Base-by-base conservation (phyloP, 2,888 invertebrate species). In the Galerucella calmariensis region DNA sequence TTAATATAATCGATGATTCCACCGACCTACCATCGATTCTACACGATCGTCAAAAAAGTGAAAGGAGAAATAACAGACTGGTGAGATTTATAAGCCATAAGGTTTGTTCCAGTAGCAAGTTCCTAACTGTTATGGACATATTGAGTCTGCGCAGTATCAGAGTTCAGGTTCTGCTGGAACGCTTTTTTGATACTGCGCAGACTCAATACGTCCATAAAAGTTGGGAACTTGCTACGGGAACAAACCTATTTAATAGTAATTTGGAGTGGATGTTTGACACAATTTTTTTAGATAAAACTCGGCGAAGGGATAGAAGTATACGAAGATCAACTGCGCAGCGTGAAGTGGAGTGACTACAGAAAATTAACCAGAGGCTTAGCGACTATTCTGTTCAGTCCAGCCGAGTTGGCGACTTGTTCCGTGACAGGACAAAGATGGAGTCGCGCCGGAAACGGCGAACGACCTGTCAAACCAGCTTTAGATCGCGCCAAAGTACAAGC, bases 401-500 rank as follows among this genome's bases (percentile, higher is more conserved):
- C 92, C 78, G 93, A 93, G 86, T 87, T 93, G 84, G 93, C 93
- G 16, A 93, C 93, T 35, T 93, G 93, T 85, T 93, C 93, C 16
- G 93, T 93, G 69, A 93, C 93, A 67, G 93, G 93, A 58, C 93
- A 93, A 88, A 90, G 93, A 76, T 93, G 93, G 93, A 93, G 92
- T 82, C 89, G 93, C 62, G 93, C 93, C 58, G 92, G 93, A 56
- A 92, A 91, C 80, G 93, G 92, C 81, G 92, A 92, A 80, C 89
- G 93, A 56, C 93, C 93, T n/a, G 93, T 93, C 56, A 93, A 93
- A 86, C 93, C 93, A 69, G 93, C 93, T 65, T 88, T 93, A 74
- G 93, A 93, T 86, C 89, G 92, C 66, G 91, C 92, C 85, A 91
- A 93, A 85, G 93, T 93, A 41, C 93, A 93, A 88, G 93, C 93